Percentiles rank a stretch among this genome's conserved stretches.
Evolutionary conservation across 2,113 vertebrate genomes (phyloP).

Genomic region (Mustela lutreola): DNA sequence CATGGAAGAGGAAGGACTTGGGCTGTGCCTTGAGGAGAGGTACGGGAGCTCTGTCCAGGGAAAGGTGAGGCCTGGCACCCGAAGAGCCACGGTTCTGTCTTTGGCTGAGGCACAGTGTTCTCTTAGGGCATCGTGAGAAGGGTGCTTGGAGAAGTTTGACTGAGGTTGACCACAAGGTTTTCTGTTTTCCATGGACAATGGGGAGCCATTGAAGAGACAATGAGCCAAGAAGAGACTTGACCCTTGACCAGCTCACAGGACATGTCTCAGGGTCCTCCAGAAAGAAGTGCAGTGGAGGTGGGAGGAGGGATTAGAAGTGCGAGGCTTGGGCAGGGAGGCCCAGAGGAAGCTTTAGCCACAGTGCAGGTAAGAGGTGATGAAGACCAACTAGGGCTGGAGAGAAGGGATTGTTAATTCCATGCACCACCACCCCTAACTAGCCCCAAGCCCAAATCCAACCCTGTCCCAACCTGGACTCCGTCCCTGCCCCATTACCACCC

Average conservation of each 20-base stretch:
- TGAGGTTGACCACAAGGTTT: neutral
- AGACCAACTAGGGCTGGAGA: neutral
- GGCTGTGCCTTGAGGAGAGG: neutral
- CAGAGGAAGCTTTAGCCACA: neutral
- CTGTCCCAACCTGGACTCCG: neutral
- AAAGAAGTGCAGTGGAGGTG: neutral
- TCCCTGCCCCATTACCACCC: fast-evolving
- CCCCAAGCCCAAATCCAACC: neutral
- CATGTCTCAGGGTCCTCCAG: neutral
- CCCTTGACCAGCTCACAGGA: neutral
- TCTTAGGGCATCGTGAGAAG: neutral
- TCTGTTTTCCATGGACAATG: neutral
- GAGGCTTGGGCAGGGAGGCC: neutral
- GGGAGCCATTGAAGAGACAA: neutral
- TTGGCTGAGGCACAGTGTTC: neutral
- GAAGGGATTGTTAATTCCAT: neutral
- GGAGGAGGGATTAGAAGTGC: neutral
- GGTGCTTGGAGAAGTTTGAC: neutral
- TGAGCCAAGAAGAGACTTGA: neutral
- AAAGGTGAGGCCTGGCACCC: neutral
- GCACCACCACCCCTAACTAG: neutral
- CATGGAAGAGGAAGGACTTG: neutral
- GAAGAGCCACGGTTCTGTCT: neutral
- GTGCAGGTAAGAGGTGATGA: neutral
- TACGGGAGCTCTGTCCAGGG: neutral